Base-by-base conservation (phyloP, 2,113 vertebrate species). In the Irena cyanogastra region DNA sequence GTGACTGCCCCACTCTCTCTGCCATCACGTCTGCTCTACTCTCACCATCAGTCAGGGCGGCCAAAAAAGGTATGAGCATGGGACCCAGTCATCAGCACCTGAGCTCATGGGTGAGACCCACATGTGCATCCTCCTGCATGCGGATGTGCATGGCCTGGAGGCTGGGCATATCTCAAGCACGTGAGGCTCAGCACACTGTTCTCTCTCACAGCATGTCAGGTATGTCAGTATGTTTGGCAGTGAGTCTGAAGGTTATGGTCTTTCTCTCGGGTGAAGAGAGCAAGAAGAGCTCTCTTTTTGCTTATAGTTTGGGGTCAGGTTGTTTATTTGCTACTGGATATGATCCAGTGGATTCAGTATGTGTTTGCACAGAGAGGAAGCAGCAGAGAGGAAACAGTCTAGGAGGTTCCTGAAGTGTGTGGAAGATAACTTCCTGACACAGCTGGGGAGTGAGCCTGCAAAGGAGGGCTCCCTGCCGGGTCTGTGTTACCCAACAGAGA, bases 321-420 rank as follows among this genome's bases (percentile, higher is more conserved):
- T 17, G 56, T 96, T 96, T 94, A 81, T 96, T 94, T 96, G 90
- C 68, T 87, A 17, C 53, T 94, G 93, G 94, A 89, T 93, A 47
- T 30, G 52, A 92, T 96, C 90, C 90, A 96, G 60, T 88, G 74
- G 82, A 64, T 97, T 94, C 47, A 45, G 93, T 28, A 10, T 9
- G 16, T 86, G 42, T 83, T 70, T 90, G 68, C 12, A 13, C 27
- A 37, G 72, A 74, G 61, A 83, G 83, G 92, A 87, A 94, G 22
- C 53, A 83, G 59, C 65, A 56, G 39, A 78, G 80, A 80, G 54
- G 86, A 94, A 87, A 16, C 47, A 66, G 65, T 83, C 65, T 33
- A 63, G 53, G 72, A 79, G 37, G n/a, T 74, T 83, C 26, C 78
- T 83, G 78, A 42, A 94, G 66, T 23, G 66, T 74, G 72, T 91